Evolutionary conservation across 2,113 vertebrate species (phyloP).

Genomic region (Paraplagusia blochii): DNA sequence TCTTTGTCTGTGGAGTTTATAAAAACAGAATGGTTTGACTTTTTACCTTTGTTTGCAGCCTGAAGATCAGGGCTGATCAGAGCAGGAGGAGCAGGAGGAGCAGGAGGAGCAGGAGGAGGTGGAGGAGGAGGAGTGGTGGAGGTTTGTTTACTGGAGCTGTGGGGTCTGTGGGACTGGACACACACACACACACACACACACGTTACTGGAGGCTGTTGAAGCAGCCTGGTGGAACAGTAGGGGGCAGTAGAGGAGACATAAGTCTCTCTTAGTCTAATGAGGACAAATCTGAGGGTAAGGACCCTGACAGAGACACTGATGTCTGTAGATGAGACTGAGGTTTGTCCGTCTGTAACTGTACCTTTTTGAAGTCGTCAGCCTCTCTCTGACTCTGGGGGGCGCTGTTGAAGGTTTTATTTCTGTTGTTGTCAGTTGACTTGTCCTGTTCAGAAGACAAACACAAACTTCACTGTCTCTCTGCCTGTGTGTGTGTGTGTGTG

Average conservation of each 20-base stretch:
- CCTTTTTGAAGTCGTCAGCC: conserved; percentile 25
- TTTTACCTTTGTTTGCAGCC: conserved; percentile 70
- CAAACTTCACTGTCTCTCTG: neutral
- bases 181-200: conserved; percentile 19
- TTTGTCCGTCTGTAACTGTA: conserved; percentile 5
- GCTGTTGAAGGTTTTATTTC: conserved; percentile 11
- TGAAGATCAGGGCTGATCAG: conserved; percentile 74
- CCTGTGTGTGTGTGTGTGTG: too few relatives aligned
- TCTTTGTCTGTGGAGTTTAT: neutral
- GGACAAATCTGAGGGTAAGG: too few relatives aligned
- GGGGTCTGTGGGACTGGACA: conserved; percentile 73
- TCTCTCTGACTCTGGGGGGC: conserved; percentile 34
- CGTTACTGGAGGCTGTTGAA: neutral
- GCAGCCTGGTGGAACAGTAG: neutral
- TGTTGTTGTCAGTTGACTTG: neutral
- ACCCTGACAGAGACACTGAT: too few relatives aligned
- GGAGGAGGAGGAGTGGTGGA: conserved; percentile 24
- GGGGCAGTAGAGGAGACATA: neutral
- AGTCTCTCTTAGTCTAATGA: too few relatives aligned
- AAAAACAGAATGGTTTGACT: neutral
- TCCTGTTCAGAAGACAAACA: conserved; percentile 30
- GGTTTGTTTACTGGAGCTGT: conserved; percentile 54
- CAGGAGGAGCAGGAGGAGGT: too few relatives aligned
- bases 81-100: neutral
- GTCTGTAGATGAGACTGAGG: too few relatives aligned